A percentile compares a stretch with the other conserved stretches of the same genome.
Evolutionary conservation across 1,140 invertebrate genomes (phyloP).

Genomic region (Argopecten irradians): DNA sequence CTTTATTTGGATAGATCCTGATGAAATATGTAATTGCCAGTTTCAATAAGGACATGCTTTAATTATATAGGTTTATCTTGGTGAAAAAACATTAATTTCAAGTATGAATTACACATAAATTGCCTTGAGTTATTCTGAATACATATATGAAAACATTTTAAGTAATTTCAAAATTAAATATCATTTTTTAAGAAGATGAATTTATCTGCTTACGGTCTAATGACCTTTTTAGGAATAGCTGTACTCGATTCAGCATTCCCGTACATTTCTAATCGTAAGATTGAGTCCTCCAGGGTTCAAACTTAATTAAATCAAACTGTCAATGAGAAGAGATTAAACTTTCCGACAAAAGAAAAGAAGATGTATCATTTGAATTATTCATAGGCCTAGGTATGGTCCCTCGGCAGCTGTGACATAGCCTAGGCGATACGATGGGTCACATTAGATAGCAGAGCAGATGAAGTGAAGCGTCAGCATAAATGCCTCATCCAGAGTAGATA

Average conservation of each 20-base stretch:
- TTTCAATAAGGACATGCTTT: neutral
- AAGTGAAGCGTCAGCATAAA: constrained; percentile 16
- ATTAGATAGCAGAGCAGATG: neutral
- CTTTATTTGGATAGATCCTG: too few species aligned
- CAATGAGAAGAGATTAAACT: constrained; percentile 17
- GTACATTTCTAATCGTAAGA: neutral
- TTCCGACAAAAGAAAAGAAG: constrained; percentile 17
- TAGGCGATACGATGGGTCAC: neutral
- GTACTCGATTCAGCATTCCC: neutral
- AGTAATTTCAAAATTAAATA: neutral
- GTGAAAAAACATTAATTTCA: neutral
- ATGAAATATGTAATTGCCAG: neutral
- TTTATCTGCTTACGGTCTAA: neutral
- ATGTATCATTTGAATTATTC: constrained; percentile 19
- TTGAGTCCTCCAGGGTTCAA: neutral
- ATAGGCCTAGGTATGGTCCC: neutral
- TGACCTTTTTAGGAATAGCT: neutral
- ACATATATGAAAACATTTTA: neutral
- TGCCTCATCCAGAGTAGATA: constrained; percentile 10
- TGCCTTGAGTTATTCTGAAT: neutral
- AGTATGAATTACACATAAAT: neutral
- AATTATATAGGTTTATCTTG: neutral
- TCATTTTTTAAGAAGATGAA: neutral
- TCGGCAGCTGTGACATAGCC: constrained; percentile 3
- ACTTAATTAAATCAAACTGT: constrained; percentile 23